These are phyloP conservation scores for Marronus borbonicus DNA, from an alignment of 2,888 invertebrate species.

Conservation along the genomic window DNA sequence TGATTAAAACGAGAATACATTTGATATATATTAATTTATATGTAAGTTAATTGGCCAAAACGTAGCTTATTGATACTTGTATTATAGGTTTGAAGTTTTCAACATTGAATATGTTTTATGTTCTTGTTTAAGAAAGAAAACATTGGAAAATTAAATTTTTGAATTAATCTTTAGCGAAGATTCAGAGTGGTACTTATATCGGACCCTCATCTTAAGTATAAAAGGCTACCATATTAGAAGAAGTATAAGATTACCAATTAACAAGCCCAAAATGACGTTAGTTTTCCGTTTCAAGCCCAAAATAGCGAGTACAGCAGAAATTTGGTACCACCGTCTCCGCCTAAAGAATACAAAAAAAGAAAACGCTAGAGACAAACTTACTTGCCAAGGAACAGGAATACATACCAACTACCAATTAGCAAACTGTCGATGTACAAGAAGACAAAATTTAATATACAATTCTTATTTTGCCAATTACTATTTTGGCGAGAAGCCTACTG, in stretches of 20 bases:
- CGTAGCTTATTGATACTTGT: no score
- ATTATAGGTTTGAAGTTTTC: no score
- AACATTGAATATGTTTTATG: no score
- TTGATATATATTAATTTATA: no score
- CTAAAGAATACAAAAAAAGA: constrained; percentile 62
- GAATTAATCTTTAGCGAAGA: no score
- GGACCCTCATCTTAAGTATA: no score
- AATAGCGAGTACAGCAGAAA: constrained; percentile 70
- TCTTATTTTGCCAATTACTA: constrained; percentile 32
- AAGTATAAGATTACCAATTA: constrained; percentile 63
- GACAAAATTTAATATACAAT: constrained; percentile 44
- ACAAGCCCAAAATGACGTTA: constrained; percentile 61
- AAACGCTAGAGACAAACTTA: constrained; percentile 54
- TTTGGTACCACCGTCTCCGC: constrained; percentile 71
- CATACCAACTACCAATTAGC: constrained; percentile 50
- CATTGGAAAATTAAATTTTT: no score
- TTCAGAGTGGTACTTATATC: no score
- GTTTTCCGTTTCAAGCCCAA: constrained; percentile 61
- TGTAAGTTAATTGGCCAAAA: no score
- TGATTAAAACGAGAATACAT: no score
- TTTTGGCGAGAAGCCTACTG: constrained; percentile 53
- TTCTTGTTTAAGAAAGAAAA: no score
- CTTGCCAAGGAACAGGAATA: constrained; percentile 46
- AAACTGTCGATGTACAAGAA: constrained; percentile 64
- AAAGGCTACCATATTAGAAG: no score